Base-by-base conservation (phyloP, 2,797 vertebrate genomes). In the Telmatherina bonti region DNA sequence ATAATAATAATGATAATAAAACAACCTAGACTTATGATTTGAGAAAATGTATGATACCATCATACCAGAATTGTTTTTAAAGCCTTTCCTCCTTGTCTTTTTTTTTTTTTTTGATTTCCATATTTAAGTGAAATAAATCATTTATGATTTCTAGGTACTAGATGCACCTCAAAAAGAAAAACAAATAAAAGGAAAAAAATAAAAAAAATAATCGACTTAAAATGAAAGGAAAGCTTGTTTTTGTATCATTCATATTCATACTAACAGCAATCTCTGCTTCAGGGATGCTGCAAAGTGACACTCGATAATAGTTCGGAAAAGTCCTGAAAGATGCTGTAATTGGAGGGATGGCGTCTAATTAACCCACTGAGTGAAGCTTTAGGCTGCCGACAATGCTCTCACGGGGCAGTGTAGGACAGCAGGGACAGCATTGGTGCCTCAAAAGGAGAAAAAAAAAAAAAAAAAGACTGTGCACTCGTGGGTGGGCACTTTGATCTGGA, bases 401-500 rank as follows among this genome's bases (percentile, higher is more conserved):
- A 64, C 35, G 67, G 72, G 83, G 74, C 74, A 66, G 78, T 83
- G 76, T 63, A 67, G 74, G 71, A 85, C 71, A 81, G 82, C 92
- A 90, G 90, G 88, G 88, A 88, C 85, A 82, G 84, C 82, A 74
- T 68, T 69, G 81, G 87, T 86, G 90, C 89, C 90, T 88, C 76
- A 71, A n/a, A n/a, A n/a, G 82, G 82, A 59, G 75, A 73, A 80
- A 87, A 88, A 71, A 86, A 83, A 59, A 74, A 74, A 81, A 87
- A 88, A 71, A 87, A 76, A 88, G 87, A 52, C 49, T 26, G 24
- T 77, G 85, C 67, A 71, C 85, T 84, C 53, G 24, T 61, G 73
- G 67, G 70, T 77, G 85, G 82, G 80, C 83, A 75, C 76, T 76
- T 84, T 85, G 62, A 82, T 85, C 79, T 90, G 89, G 89, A 93